Evolutionary conservation across 2,888 invertebrate species (phyloP), one percentile per base, ranked within the genome.

Genomic region (Lacanobia wlatinum): DNA sequence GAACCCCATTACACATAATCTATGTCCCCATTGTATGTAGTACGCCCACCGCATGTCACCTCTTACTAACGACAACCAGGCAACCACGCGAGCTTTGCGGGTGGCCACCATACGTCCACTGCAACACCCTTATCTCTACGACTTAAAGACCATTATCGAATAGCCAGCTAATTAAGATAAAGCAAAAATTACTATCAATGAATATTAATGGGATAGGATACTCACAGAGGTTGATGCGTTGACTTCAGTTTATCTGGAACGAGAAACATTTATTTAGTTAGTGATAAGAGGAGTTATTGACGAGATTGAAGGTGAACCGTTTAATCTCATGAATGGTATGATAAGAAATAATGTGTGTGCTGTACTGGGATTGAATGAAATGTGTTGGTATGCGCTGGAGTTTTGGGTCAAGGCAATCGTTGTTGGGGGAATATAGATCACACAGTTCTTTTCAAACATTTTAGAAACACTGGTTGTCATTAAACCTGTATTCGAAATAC

Each of bases 31-130:
- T 68, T 79, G 78, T 80, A 65, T 81, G 82, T 73, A 79, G 83
- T 75, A 77, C 86, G 86, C 90, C 89, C 89, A 88, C 89, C 56
- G 61, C 78, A 66, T 84, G 88, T 87, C 86, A 86, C 71, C 63
- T 79, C 72, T 70, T 73, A 75, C 83, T 84, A 85, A 87, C 70
- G 21, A 73, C 65, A 46, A 46, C 59, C 58, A 58, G 58, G 9
- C 87, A 85, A 83, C 76, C 85, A 87, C 80, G 85, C 84, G 78
- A 81, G 73, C 77, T 78, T 84, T 84, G 84, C 87, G 87, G 86
- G 86, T 85, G 84, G 88, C 78, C 84, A 65, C 69, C 43, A 48
- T 18, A 18, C 73, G 82, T 77, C 80, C 73, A 77, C 71, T 23
- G 60, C 66, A 56, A 59, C 23, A 73, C 16, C 14, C 40, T 21